Evolutionary conservation across 2,113 vertebrate genomes (phyloP).

Genomic region (Phrynosoma platyrhinos): DNA sequence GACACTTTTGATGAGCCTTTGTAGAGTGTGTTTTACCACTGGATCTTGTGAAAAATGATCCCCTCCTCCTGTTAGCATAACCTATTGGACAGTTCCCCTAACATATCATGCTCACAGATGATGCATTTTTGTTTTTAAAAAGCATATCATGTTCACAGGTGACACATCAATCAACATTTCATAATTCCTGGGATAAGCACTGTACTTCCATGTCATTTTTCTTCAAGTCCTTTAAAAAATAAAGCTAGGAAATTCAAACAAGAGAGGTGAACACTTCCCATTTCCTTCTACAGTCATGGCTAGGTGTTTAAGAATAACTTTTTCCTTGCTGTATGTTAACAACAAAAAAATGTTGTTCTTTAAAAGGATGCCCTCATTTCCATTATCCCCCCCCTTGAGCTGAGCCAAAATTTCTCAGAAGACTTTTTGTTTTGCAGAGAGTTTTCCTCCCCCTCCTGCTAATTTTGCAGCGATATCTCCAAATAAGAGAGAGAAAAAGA

Average conservation of each 20-base stretch:
- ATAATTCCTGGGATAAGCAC: background rate
- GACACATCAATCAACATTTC: background rate
- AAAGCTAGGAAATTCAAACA: background rate
- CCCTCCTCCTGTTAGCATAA: background rate
- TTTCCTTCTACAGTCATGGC: background rate
- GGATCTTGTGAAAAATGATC: background rate
- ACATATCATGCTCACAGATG: background rate
- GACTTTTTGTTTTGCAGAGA: background rate
- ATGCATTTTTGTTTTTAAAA: background rate
- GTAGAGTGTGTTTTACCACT: background rate
- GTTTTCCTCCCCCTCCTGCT: background rate
- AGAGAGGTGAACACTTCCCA: background rate
- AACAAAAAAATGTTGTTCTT: background rate
- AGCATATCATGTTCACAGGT: background rate
- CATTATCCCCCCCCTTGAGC: background rate
- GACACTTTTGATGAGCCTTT: too few relatives aligned
- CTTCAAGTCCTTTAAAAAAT: background rate
- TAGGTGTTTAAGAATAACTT: background rate
- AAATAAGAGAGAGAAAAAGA: background rate
- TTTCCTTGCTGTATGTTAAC: background rate
- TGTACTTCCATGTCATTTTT: too few relatives aligned
- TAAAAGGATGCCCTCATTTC: background rate
- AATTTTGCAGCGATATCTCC: background rate
- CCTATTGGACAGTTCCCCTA: background rate
- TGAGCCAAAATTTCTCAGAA: background rate